A percentile compares a stretch with the other conserved stretches of the same genome.
Evolutionary conservation across 2,113 vertebrate genomes (phyloP).

Genomic region (Rhineura floridana): DNA sequence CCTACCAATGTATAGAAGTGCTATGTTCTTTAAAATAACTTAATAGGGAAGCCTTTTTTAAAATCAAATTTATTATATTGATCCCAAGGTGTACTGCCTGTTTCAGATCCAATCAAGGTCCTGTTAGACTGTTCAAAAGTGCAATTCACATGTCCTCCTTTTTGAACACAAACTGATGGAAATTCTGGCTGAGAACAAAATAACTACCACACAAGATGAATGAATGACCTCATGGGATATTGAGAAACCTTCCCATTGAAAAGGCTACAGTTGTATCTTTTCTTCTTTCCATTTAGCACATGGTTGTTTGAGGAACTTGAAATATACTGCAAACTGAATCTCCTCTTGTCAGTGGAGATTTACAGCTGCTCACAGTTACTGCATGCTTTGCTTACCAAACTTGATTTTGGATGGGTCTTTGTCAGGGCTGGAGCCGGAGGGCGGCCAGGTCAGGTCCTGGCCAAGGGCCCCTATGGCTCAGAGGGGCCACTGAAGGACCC

Average conservation of each 20-base stretch:
- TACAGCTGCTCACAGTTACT: neutral
- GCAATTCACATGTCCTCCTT: neutral
- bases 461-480: too few species aligned
- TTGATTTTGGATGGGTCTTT: neutral
- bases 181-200: neutral
- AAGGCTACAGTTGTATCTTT: neutral
- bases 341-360: neutral
- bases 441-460: too few species aligned
- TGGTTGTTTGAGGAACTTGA: neutral
- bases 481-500: too few species aligned
- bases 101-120: neutral
- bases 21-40: slow-evolving; percentile 11
- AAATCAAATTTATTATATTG: slow-evolving; percentile 10
- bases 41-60: slow-evolving; percentile 4
- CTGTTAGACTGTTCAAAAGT: slow-evolving; percentile 21
- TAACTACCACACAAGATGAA: slow-evolving; percentile 19
- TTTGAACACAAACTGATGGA: neutral
- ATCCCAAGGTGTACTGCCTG: neutral
- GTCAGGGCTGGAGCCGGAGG: too few species aligned
- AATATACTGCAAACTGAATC: accelerated
- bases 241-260: neutral
- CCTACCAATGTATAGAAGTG: slow-evolving; percentile 32
- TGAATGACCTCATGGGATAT: neutral
- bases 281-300: neutral
- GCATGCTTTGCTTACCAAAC: neutral